A percentile compares a stretch with the other conserved stretches of the same genome.
phyloP scores from a whole-genome alignment of 2,888 invertebrate species.

The Drosophila setosimentum region DNA sequence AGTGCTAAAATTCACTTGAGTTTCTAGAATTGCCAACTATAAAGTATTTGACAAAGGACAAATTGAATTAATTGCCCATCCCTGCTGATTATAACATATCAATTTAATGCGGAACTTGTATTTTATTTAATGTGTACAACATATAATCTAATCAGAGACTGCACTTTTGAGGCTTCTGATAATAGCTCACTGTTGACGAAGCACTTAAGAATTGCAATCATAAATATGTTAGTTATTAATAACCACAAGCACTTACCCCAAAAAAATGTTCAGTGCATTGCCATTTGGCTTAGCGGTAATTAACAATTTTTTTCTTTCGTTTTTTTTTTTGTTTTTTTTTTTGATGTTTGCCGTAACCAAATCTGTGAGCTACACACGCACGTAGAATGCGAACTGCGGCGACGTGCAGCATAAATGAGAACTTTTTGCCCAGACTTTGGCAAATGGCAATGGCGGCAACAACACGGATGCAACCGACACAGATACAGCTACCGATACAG shows the following conservation, averaged over 20 bases:
- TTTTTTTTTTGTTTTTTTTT: conserved; percentile 1
- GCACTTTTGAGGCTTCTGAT: conserved; percentile 10
- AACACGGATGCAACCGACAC: conserved; percentile 71
- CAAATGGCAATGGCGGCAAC: conserved; percentile 60
- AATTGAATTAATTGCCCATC: not conserved
- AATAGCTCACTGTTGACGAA: conserved; percentile 13
- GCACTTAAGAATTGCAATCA: conserved; percentile 22
- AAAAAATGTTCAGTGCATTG: conserved; percentile 13
- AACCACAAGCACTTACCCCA: conserved; percentile 31
- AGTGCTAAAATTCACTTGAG: too few relatives aligned
- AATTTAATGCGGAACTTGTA: conserved; percentile 13
- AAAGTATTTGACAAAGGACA: not conserved
- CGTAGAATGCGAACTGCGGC: conserved; percentile 72
- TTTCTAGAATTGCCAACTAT: not conserved
- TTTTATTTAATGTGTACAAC: not conserved
- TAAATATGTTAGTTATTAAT: conserved; percentile 9
- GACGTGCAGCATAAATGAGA: conserved; percentile 69
- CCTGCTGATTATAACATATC: not conserved
- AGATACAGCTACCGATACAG: conserved; percentile 28
- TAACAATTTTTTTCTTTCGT: not conserved
- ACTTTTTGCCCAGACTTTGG: conserved; percentile 61
- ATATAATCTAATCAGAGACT: conserved; percentile 14
- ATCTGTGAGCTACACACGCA: conserved; percentile 71
- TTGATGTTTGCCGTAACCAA: conserved; percentile 44
- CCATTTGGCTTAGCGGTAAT: conserved; percentile 11